Base-by-base conservation (phyloP, 1,140 invertebrate genomes). In the Pseudoatta argentina region DNA sequence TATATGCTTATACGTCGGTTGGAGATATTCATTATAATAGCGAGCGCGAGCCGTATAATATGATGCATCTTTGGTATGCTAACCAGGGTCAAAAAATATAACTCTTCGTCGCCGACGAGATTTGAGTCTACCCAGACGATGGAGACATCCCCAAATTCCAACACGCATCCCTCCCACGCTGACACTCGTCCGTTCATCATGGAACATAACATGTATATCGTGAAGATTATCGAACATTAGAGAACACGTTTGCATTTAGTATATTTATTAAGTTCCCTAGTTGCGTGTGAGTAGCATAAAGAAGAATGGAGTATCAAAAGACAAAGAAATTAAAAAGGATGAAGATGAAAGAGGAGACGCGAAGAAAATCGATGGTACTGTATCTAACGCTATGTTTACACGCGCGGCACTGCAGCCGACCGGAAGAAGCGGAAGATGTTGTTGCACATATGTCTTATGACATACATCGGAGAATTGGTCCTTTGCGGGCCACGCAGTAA, bases 1-100 rank as follows among this genome's bases (percentile, higher is more conserved):
- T 91, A 92, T 92, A 91, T 91, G 89, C 90, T 88, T 92, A 93
- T 92, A 88, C 75, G 86, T 39, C 72, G 61, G 55, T 24, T n/a
- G 69, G 61, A 89, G 91, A 92, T 91, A 92, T 92, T 93, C 92
- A 91, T 92, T 89, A 93, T 92, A 93, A 94, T 94, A 91, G 90
- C 89, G 83, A 86, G 79, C 86, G 86, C 91, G 59, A 44, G 87
- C 66, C 85, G 85, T 90, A 91, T 93, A 93, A 94, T 92, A 89
- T 91, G 91, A 94, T 92, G 89, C 91, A 87, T 90, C 91, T 94
- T 94, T 93, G 91, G 91, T 94, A 94, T 94, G 94, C 89, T 94
- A 95, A 94, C 93, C 73, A 91, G 91, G 94, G 93, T 95, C 93
- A 94, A 93, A 94, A 94, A 94, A 94, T 94, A 93, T 93, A 91